These are phyloP conservation scores for Cyclura pinguis DNA, from an alignment of 2,797 vertebrate species.

Conservation along the genomic window DNA sequence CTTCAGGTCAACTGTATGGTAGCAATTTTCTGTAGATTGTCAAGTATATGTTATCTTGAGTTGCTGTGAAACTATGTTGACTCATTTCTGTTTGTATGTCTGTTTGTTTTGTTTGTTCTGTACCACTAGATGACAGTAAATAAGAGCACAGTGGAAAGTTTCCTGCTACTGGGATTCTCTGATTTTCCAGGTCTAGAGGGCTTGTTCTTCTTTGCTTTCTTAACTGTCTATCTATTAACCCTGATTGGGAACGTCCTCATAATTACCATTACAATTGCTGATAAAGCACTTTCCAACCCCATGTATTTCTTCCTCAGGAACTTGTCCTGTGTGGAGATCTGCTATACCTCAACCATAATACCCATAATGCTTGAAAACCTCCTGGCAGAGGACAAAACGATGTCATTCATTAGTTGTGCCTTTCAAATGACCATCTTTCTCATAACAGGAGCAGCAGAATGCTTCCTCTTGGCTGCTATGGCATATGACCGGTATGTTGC, in stretches of 20 bases:
- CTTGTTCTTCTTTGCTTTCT: conserved; percentile 55
- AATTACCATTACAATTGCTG: conserved; percentile 44
- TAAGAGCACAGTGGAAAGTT: conserved; percentile 46
- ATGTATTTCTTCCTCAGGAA: conserved; percentile 73
- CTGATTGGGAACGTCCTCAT: conserved; percentile 60
- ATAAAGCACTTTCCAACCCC: conserved; percentile 45
- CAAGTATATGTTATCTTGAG: neutral
- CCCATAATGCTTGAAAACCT: conserved; percentile 64
- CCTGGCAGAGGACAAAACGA: conserved; percentile 49
- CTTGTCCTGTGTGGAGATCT: conserved; percentile 64
- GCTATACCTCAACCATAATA: conserved; percentile 56
- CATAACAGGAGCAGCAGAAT: conserved; percentile 47
- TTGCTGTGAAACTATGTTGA: neutral
- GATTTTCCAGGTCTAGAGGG: conserved; percentile 47
- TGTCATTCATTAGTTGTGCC: conserved; percentile 43
- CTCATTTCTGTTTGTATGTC: neutral
- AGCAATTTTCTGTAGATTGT: neutral
- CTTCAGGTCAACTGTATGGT: too few species aligned
- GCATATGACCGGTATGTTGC: conserved; percentile 44
- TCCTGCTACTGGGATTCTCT: conserved; percentile 67
- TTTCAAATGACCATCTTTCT: conserved; percentile 43
- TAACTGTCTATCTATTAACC: conserved; percentile 57
- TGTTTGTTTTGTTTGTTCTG: neutral
- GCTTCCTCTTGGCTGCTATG: conserved; percentile 36
- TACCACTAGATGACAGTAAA: conserved; percentile 39